Percentiles rank a stretch among this genome's conserved stretches.
These are phyloP conservation scores for Callocephalon fimbriatum DNA, from an alignment of 2,113 vertebrate genomes.

Conservation along the genomic window DNA sequence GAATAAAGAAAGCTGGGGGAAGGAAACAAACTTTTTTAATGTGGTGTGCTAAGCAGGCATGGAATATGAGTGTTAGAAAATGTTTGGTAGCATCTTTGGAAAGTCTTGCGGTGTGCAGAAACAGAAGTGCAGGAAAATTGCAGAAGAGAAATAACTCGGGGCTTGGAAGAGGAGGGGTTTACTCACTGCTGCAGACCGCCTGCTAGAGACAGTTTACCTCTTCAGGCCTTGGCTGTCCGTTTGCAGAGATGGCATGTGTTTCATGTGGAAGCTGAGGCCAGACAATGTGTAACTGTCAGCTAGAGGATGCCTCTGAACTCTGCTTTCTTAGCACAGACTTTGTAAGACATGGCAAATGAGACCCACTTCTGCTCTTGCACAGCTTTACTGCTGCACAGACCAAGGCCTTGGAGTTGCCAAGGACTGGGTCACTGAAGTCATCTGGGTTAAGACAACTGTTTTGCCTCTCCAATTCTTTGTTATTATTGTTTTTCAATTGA, in stretches of 20 bases:
- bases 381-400: background rate
- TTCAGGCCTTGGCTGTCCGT: background rate
- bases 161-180: background rate
- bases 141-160: background rate
- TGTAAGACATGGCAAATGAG: background rate
- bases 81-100: background rate
- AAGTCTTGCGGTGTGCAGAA: background rate
- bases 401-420: background rate
- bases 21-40: background rate
- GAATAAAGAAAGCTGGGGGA: background rate
- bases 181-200: background rate
- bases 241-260: background rate
- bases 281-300: background rate
- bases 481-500: fast-evolving
- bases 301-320: background rate
- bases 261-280: background rate
- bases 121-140: background rate
- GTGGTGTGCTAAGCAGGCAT: background rate
- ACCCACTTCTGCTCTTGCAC: background rate
- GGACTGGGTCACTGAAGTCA: background rate
- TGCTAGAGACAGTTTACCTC: background rate
- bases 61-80: background rate
- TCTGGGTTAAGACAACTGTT: background rate
- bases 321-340: background rate
- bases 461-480: background rate